phyloP scores from a whole-genome alignment of 2,113 vertebrate genomes.

The Ictalurus furcatus region DNA sequence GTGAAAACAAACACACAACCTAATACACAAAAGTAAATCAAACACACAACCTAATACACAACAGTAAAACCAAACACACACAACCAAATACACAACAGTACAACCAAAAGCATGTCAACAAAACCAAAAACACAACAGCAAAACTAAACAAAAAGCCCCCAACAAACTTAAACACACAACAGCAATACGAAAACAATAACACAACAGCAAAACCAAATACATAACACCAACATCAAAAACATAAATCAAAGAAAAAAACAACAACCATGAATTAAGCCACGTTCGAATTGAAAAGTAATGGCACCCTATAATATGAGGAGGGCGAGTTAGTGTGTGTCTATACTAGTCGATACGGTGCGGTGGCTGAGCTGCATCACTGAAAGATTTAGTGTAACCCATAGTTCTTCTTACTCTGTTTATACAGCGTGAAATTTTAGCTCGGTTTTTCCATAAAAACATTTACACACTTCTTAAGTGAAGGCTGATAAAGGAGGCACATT shows the following conservation, averaged over 20 bases:
- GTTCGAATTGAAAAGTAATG: not conserved
- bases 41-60: too few species aligned
- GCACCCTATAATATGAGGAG: not conserved
- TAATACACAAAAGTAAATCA: too few species aligned
- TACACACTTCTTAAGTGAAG: not conserved
- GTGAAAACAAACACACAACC: too few species aligned
- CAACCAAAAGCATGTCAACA: not conserved
- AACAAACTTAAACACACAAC: not conserved
- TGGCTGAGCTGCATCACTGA: not conserved
- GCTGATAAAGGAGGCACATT: slow-evolving; percentile 40
- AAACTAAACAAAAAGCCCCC: not conserved
- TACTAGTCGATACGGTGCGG: not conserved
- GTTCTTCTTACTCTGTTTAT: too few species aligned
- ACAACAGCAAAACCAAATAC: not conserved
- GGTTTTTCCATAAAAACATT: not conserved
- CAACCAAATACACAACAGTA: not conserved
- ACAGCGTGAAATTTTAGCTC: not conserved
- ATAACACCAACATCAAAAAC: not conserved
- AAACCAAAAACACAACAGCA: not conserved
- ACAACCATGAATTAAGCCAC: not conserved
- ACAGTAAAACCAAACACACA: not conserved
- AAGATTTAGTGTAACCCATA: not conserved
- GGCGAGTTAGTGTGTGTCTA: not conserved
- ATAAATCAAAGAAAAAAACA: not conserved
- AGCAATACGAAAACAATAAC: not conserved